Percentiles rank a stretch among this genome's conserved stretches.
phyloP scores from a whole-genome alignment of 2,797 vertebrate genomes.

The Danio kyathit region DNA sequence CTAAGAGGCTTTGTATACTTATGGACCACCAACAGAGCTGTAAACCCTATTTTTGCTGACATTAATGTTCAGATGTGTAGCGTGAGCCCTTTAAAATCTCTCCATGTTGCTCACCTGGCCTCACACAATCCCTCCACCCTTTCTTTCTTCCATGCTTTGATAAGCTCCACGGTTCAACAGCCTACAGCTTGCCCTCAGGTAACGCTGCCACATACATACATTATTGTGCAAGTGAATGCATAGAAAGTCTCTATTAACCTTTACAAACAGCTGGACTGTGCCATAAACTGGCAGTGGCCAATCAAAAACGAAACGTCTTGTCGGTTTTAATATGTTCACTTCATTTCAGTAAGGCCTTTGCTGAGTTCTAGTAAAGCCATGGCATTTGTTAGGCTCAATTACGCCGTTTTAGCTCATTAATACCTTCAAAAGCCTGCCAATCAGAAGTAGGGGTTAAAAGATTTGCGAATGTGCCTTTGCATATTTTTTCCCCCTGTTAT shows the following conservation, averaged over 20 bases:
- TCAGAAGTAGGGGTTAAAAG: conserved; percentile 48
- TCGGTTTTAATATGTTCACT: conserved; percentile 25
- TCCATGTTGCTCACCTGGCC: conserved; percentile 17
- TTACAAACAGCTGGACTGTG: conserved; percentile 40
- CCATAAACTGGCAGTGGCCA: conserved; percentile 9
- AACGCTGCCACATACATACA: conserved; percentile 12
- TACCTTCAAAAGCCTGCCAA: conserved; percentile 24
- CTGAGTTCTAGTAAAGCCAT: conserved; percentile 12
- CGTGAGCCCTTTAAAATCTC: conserved; percentile 28
- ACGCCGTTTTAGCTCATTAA: conserved; percentile 40
- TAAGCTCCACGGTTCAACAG: conserved; percentile 31
- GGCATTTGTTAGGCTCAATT: conserved; percentile 38
- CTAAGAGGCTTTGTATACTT: conserved; percentile 40
- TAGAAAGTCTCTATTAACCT: conserved; percentile 40
- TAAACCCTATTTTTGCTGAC: conserved; percentile 22
- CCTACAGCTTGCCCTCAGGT: conserved; percentile 35
- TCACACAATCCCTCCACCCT: conserved; percentile 4
- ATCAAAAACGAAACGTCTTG: conserved; percentile 1
- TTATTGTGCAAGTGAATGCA: conserved; percentile 23
- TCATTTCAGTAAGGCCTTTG: conserved; percentile 3
- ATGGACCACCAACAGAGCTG: conserved; percentile 30
- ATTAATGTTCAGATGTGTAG: conserved; percentile 20
- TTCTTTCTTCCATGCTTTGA: conserved; percentile 33
- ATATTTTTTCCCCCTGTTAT: conserved; percentile 1
- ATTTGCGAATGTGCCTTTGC: conserved; percentile 49